These are phyloP conservation scores for Diaphora mendica DNA, from an alignment of 2,888 invertebrate species.

Conservation along the genomic window DNA sequence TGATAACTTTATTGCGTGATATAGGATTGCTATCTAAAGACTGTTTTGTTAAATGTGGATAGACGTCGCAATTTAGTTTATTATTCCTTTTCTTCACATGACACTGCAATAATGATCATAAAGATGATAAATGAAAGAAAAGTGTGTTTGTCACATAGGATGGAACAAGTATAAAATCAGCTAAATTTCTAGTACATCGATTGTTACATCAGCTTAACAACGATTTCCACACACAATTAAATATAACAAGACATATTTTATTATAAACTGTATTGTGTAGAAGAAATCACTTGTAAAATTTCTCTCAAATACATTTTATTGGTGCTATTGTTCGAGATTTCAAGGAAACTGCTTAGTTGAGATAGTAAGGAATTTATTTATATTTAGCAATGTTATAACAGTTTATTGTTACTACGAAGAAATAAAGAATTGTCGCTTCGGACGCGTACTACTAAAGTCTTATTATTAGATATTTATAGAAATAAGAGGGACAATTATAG, in stretches of 20 bases:
- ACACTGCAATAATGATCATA: not conserved
- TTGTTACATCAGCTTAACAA: conserved; percentile 2
- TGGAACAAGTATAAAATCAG: not conserved
- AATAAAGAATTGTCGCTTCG: not conserved
- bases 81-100: not conserved
- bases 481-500: not conserved
- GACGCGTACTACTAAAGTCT: not conserved
- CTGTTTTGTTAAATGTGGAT: too few species aligned
- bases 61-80: not conserved
- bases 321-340: not conserved
- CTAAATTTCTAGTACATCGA: not conserved
- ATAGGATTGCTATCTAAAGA: not conserved
- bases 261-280: conserved; percentile 3
- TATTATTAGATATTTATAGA: not conserved
- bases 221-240: conserved; percentile 4
- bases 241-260: not conserved
- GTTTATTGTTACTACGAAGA: not conserved
- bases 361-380: not conserved
- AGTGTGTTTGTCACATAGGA: not conserved
- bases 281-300: conserved; percentile 1
- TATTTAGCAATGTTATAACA: not conserved
- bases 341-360: not conserved
- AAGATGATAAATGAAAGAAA: not conserved
- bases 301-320: not conserved
- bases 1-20: not conserved